These are phyloP conservation scores for Lagorchestes hirsutus DNA, from an alignment of 2,797 vertebrate species.

Conservation along the genomic window DNA sequence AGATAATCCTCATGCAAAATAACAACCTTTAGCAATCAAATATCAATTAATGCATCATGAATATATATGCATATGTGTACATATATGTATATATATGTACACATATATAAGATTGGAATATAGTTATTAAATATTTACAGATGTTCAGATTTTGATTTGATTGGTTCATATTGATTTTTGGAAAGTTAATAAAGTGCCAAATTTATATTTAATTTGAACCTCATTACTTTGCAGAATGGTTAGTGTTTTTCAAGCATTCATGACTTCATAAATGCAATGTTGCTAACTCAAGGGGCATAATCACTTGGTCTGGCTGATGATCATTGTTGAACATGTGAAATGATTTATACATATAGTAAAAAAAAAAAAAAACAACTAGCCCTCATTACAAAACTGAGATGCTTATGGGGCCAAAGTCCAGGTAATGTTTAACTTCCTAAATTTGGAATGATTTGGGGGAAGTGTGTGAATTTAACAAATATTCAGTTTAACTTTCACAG, in stretches of 20 bases:
- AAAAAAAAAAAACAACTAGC: neutral
- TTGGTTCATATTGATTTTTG: slow-evolving; percentile 13
- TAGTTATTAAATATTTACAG: slow-evolving; percentile 53
- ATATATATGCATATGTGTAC: neutral
- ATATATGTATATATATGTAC: no score
- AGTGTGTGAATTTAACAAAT: neutral
- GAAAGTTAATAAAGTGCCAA: neutral
- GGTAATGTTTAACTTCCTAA: neutral
- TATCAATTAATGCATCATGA: slow-evolving; percentile 18
- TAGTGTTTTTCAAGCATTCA: slow-evolving; percentile 25
- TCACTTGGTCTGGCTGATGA: slow-evolving; percentile 3
- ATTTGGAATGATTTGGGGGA: neutral
- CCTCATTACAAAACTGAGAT: neutral
- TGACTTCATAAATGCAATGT: neutral
- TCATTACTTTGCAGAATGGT: slow-evolving; percentile 26
- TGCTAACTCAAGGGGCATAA: slow-evolving; percentile 3
- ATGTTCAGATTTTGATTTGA: slow-evolving; percentile 14
- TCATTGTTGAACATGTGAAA: neutral
- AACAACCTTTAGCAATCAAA: slow-evolving; percentile 29
- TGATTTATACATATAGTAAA: neutral
- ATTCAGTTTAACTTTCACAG: neutral
- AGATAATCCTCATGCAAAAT: neutral
- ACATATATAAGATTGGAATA: neutral
- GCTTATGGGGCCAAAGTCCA: neutral
- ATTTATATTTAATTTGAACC: slow-evolving; percentile 27